Conservation (phyloP, 1,140 invertebrate genomes). For the Helicoverpa zea region DNA sequence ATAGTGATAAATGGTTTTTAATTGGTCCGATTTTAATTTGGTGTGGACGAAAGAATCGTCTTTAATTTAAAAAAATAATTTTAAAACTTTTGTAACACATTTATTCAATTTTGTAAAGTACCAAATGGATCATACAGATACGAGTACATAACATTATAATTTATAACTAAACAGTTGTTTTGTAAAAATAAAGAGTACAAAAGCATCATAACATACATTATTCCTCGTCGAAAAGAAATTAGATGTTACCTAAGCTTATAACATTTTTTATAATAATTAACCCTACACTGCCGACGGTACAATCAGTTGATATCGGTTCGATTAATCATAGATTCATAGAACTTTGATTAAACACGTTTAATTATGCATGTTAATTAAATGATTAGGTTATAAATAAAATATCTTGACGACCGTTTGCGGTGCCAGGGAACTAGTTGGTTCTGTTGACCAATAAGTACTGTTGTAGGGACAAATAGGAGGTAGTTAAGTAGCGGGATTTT, state of each 20-base stretch:
- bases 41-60: too few species aligned
- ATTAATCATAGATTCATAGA: slow-evolving; percentile 55
- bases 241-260: background rate
- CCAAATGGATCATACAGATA: too few species aligned
- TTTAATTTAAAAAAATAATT: too few species aligned
- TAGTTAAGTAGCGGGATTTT: too few species aligned
- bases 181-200: background rate
- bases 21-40: too few species aligned
- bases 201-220: background rate
- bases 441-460: background rate
- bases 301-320: slow-evolving; percentile 18
- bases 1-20: too few species aligned
- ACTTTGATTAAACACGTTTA: slow-evolving; percentile 54
- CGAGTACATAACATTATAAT: too few species aligned
- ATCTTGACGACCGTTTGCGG: background rate
- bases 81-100: too few species aligned
- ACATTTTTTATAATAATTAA: background rate
- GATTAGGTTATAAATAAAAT: slow-evolving; percentile 47
- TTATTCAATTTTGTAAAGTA: too few species aligned
- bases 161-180: background rate
- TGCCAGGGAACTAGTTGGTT: slow-evolving; percentile 7
- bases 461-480: too few species aligned
- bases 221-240: background rate
- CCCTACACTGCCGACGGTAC: slow-evolving; percentile 15
- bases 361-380: slow-evolving; percentile 59